These are phyloP conservation scores for Xenus cinereus DNA, from an alignment of 2,113 vertebrate genomes.

Conservation along the genomic window DNA sequence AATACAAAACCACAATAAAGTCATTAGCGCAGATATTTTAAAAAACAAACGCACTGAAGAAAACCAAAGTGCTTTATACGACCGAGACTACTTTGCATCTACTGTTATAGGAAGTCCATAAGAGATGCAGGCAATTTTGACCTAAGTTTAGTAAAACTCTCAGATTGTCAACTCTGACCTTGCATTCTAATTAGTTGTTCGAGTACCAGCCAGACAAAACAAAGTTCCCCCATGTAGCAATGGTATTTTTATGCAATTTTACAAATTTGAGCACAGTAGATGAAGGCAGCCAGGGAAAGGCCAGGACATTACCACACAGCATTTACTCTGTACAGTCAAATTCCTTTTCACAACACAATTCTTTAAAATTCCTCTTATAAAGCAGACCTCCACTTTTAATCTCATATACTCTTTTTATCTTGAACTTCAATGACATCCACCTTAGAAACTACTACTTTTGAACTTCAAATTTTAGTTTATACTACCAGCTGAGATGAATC, in stretches of 20 bases:
- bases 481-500: slow-evolving; percentile 56
- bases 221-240: background rate
- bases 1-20: background rate
- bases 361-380: background rate
- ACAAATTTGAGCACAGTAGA: background rate
- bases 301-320: background rate
- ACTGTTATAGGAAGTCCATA: background rate
- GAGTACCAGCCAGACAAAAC: background rate
- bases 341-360: background rate
- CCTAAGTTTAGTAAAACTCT: background rate
- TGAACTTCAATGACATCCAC: slow-evolving; percentile 39
- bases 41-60: background rate
- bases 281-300: background rate
- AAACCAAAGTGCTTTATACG: background rate
- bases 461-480: slow-evolving; percentile 27
- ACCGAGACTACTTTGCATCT: background rate
- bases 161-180: background rate
- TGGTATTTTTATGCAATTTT: background rate
- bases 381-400: background rate
- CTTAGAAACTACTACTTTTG: slow-evolving; percentile 21
- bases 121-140: background rate
- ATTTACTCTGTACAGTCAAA: background rate
- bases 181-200: background rate
- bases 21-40: background rate
- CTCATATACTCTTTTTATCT: slow-evolving; percentile 1